These are phyloP conservation scores for Syritta pipiens DNA, from an alignment of 2,888 invertebrate genomes.

Conservation along the genomic window DNA sequence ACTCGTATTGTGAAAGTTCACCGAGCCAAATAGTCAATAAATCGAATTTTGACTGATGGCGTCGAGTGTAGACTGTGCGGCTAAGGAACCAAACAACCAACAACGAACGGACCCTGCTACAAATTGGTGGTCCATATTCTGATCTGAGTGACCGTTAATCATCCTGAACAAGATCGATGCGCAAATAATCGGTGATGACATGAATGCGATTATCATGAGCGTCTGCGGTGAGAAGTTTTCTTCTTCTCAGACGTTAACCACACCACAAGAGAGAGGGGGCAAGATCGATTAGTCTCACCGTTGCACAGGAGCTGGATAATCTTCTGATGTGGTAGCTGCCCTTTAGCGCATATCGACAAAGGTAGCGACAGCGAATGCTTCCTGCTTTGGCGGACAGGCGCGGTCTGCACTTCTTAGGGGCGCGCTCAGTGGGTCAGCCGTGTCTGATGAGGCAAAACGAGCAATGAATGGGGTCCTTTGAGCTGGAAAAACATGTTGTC, in stretches of 20 bases:
- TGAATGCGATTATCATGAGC: constrained; percentile 38
- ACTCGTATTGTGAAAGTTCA: constrained; percentile 58
- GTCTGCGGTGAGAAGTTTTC: constrained; percentile 16
- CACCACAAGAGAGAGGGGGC: neutral
- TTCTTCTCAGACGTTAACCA: neutral
- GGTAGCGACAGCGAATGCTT: too few relatives aligned
- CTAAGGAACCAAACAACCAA: neutral
- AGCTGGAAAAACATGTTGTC: too few relatives aligned
- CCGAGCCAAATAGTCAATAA: constrained; percentile 19
- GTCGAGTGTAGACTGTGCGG: neutral
- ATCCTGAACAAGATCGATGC: constrained; percentile 39
- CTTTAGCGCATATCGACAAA: constrained; percentile 8
- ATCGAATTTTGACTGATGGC: constrained; percentile 57
- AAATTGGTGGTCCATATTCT: constrained; percentile 45
- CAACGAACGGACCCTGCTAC: constrained; percentile 4
- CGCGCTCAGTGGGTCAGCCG: too few relatives aligned
- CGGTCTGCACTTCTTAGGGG: too few relatives aligned
- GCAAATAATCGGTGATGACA: constrained; percentile 50
- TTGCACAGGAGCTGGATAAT: constrained; percentile 13
- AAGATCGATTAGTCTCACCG: constrained; percentile 4
- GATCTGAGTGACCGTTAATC: constrained; percentile 22
- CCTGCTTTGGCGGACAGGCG: too few relatives aligned
- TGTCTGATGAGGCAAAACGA: too few relatives aligned
- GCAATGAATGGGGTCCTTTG: too few relatives aligned
- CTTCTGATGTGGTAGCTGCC: constrained; percentile 9